Conservation (phyloP, 2,113 vertebrate genomes). For the Urocolius indicus region DNA sequence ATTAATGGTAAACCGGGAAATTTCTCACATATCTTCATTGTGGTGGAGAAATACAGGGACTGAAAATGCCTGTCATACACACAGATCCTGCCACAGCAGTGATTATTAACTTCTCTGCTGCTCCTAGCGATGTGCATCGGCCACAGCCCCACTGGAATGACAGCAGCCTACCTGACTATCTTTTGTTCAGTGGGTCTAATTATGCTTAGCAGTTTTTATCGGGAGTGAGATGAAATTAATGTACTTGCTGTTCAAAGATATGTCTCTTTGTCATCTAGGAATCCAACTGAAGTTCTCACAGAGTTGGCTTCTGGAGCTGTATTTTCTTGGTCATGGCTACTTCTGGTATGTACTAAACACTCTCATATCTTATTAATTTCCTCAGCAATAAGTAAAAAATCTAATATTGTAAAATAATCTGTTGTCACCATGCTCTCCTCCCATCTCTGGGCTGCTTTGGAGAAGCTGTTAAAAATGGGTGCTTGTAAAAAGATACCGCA, state of each 20-base stretch:
- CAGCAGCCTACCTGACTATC: background rate
- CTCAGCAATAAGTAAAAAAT: accelerated
- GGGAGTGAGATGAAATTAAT: background rate
- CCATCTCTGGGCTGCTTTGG: background rate
- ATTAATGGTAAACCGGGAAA: background rate
- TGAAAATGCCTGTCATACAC: accelerated
- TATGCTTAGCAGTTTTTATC: background rate
- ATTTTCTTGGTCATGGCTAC: constrained; percentile 77
- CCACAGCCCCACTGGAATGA: background rate
- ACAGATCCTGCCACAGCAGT: accelerated
- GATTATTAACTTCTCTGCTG: background rate
- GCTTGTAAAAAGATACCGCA: background rate
- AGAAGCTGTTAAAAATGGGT: background rate
- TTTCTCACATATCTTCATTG: background rate
- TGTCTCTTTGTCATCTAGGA: constrained; percentile 41
- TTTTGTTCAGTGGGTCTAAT: background rate
- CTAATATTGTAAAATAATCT: background rate
- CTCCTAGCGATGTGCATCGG: background rate
- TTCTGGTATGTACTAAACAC: constrained; percentile 72
- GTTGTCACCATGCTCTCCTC: background rate
- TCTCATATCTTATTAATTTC: background rate
- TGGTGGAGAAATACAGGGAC: background rate
- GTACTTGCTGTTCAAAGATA: background rate
- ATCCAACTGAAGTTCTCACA: background rate
- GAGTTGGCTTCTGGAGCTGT: background rate